Base-by-base conservation (phyloP, 2,888 invertebrate species). In the Cephus pulcher region DNA sequence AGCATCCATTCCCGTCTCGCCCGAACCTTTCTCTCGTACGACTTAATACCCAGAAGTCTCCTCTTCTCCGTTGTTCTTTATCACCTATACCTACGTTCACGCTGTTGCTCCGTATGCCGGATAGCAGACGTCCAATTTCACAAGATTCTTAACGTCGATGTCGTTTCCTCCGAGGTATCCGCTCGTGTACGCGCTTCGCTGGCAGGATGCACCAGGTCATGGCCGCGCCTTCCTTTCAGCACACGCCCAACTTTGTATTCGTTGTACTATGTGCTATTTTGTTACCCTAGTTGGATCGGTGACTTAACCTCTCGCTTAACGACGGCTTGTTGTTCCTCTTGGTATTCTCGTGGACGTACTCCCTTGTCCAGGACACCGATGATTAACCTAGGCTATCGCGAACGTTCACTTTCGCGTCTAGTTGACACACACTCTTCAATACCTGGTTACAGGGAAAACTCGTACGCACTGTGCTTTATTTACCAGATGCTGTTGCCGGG, bases 191-290 rank as follows among this genome's bases (percentile, higher is more conserved):
- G 71, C 33, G 71, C 71, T 71, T 34, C 23, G 23, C 76, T 69
- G 69, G 23, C 56, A 73, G 71, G 76, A 69, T 76, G 76, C 73
- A 77, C 79, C 76, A 77, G 79, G 79, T 79, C 79, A 79, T 40
- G 79, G 79, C 76, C 79, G 76, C 75, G 12, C 68, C 56, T 56
- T 56, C 9, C 23, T 23, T 56, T 23, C 23, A 56, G 23, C 56
- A 56, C 56, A 56, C 56, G 23, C 56, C 56, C 56, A 56, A 56
- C 56, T 56, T 56, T 1, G 23, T 56, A 56, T 9, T 56, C 23
- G 56, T 56, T 56, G 56, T 56, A 56, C 56, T 56, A 23, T 23
- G 23, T 9, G 56, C 0, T 9, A 23, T 23, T 56, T 37, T 15
- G 37, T 9, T 23, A 23, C 56, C 9, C 56, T 23, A 56, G 56